Conservation (phyloP, 2,797 vertebrate genomes). For the Urophycis tenuis region DNA sequence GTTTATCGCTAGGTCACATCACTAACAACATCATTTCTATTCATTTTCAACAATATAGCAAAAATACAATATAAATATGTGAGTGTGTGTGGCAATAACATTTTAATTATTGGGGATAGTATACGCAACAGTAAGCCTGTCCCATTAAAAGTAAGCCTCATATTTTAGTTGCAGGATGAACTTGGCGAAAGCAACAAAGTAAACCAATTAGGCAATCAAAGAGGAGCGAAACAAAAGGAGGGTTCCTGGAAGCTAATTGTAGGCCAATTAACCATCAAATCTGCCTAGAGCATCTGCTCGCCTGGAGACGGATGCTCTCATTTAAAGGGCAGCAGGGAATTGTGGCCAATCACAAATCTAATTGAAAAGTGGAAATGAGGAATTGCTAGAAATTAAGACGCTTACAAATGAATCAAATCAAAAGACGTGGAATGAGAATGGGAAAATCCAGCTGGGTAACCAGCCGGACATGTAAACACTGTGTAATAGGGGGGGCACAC, state of each 20-base stretch:
- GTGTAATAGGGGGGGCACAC: slow-evolving; percentile 22
- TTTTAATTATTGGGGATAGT: neutral
- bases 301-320: slow-evolving; percentile 24
- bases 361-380: slow-evolving; percentile 20
- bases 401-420: slow-evolving; percentile 23
- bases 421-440: slow-evolving; percentile 18
- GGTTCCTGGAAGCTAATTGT: slow-evolving; percentile 11
- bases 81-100: neutral
- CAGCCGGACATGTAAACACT: neutral
- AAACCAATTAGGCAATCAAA: slow-evolving; percentile 1
- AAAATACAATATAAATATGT: neutral
- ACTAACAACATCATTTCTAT: neutral
- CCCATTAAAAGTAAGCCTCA: neutral
- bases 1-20: neutral
- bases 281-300: slow-evolving; percentile 10
- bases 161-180: neutral
- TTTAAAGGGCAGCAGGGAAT: slow-evolving; percentile 38
- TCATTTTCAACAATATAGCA: neutral
- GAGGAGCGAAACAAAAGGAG: slow-evolving; percentile 14
- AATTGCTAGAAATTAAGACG: slow-evolving; percentile 22
- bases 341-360: slow-evolving; percentile 35
- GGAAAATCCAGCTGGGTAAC: neutral
- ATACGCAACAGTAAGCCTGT: neutral
- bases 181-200: neutral
- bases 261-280: slow-evolving; percentile 12